Evolutionary conservation across 2,888 invertebrate genomes (phyloP).

Genomic region (Drosophila conformis): DNA sequence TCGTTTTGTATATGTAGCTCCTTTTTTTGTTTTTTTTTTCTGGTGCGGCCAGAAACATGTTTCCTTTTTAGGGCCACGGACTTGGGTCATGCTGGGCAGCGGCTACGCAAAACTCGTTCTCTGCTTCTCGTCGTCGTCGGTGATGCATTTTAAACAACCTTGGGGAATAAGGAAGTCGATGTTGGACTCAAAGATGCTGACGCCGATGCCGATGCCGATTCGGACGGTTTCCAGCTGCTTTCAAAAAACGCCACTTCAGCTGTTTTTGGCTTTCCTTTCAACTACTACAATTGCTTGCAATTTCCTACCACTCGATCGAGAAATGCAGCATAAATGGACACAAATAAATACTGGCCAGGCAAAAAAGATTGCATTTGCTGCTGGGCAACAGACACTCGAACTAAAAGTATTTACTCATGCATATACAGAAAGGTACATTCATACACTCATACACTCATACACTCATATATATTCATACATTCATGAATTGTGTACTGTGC

Average conservation of each 20-base stretch:
- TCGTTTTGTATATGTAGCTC: constrained; percentile 33
- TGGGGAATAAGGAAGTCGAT: constrained; percentile 74
- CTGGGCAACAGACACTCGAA: constrained; percentile 18
- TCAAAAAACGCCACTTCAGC: constrained; percentile 52
- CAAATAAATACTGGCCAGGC: constrained; percentile 49
- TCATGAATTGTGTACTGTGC: constrained; percentile 23
- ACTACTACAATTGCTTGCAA: constrained; percentile 28
- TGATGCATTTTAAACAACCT: constrained; percentile 68
- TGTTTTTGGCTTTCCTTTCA: constrained; percentile 48
- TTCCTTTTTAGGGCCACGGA: constrained; percentile 66
- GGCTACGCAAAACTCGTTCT: constrained; percentile 61
- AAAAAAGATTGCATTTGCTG: constrained; percentile 55
- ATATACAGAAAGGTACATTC: background rate
- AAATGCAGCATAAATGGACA: constrained; percentile 60
- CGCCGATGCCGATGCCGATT: constrained; percentile 13
- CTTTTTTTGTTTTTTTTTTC: constrained; percentile 25
- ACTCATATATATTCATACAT: constrained; percentile 1
- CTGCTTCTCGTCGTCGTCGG: constrained; percentile 15
- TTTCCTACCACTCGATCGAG: constrained; percentile 32
- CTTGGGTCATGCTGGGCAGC: constrained; percentile 66
- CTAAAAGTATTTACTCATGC: constrained; percentile 10
- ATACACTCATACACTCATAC: background rate
- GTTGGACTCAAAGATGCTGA: constrained; percentile 27
- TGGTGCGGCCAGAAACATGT: constrained; percentile 60
- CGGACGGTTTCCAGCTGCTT: constrained; percentile 63